Base-by-base conservation (phyloP, 2,888 invertebrate genomes). In the Oeneis ivallda region DNA sequence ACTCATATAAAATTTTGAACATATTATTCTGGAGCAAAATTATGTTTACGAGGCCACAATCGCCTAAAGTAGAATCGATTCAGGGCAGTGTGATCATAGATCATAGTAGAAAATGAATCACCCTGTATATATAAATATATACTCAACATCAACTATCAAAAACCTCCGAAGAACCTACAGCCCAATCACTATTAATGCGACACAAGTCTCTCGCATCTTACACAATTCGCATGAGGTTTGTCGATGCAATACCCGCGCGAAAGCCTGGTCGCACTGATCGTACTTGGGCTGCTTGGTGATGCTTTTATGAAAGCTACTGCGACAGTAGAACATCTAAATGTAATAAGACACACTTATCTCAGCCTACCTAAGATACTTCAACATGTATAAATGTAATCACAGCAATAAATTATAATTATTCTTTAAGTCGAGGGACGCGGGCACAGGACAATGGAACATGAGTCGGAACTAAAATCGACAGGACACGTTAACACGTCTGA, bases 371-470 rank as follows among this genome's bases (percentile, higher is more conserved):
- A 82, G 81, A 81, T 78, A 82, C 79, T 83, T 83, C 81, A 88
- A 87, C 83, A 83, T 83, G 83, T 85, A 87, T 86, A 87, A 84
- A 86, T 87, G 86, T 89, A 89, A 91, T 91, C 89, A 91, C 89
- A 90, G 89, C 86, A 86, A 85, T 87, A 87, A 90, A 90, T 88
- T 86, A 89, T 85, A 87, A 82, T 84, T 80, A 86, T 74, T 81
- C 78, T 76, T 82, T 76, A 78, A 81, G 74, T 82, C 72, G 78
- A 76, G 81, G 82, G 81, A 79, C 79, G 81, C 79, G 83, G 86
- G 82, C 80, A 82, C 84, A 77, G 83, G 83, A 85, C 83, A 80
- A 84, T 81, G 86, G 83, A 81, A 85, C 82, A 83, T 79, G 82
- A 81, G 80, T 81, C 81, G 77, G 83, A 85, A 86, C 84, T 77